Percentiles rank a stretch among this genome's conserved stretches.
These are phyloP conservation scores for Xenopus laevis DNA, from an alignment of 2,113 vertebrate species.

Conservation along the genomic window DNA sequence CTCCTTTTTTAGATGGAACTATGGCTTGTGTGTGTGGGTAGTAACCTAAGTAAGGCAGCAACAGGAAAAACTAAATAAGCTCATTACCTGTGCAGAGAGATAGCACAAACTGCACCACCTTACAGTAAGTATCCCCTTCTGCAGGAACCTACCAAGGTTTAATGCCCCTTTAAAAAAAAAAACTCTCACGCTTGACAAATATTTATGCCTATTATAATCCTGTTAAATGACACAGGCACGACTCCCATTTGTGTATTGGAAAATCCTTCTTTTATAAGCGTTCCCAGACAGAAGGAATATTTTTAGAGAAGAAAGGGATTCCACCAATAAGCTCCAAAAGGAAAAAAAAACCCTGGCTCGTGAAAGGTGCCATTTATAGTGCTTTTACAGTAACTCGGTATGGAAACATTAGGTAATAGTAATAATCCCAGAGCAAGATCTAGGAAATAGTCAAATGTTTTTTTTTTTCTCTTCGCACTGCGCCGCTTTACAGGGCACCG, in stretches of 20 bases:
- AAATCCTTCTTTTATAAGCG: conserved; percentile 68
- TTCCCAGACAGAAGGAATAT: conserved; percentile 52
- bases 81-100: no score
- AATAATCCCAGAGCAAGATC: conserved; percentile 53
- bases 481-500: conserved; percentile 55
- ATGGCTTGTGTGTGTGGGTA: no score
- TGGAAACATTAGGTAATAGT: conserved; percentile 59
- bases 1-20: no score
- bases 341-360: conserved; percentile 47
- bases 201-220: no score
- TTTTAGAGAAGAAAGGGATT: conserved; percentile 52
- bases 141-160: no score
- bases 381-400: conserved; percentile 56
- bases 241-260: conserved; percentile 52
- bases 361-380: conserved; percentile 74
- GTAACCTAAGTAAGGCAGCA: no score
- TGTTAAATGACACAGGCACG: no score
- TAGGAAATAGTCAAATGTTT: conserved; percentile 50
- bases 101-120: no score
- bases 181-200: no score
- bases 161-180: no score
- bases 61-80: no score
- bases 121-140: no score
- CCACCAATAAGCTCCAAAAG: conserved; percentile 53
- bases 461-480: conserved; percentile 47